Conservation (phyloP, 2,888 invertebrate genomes). For the Spilarctia lutea region DNA sequence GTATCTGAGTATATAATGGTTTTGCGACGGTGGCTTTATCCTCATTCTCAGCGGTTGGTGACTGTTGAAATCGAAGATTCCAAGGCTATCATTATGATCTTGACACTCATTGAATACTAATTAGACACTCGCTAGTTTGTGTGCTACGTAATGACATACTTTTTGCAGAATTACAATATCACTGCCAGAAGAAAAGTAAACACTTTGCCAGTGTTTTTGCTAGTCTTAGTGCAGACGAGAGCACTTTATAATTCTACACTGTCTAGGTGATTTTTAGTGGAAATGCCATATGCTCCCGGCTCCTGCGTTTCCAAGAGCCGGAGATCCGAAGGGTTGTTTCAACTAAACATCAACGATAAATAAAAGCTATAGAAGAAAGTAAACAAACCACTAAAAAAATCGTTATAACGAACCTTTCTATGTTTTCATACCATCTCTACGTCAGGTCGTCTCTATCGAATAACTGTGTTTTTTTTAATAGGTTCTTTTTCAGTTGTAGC, state of each 20-base stretch:
- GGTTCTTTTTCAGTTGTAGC: not conserved
- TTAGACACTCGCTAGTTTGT: slow-evolving; percentile 39
- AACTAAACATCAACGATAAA: too few species aligned
- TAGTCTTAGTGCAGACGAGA: not conserved
- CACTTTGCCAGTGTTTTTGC: not conserved
- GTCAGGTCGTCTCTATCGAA: not conserved
- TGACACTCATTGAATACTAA: slow-evolving; percentile 69
- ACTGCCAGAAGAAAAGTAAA: not conserved
- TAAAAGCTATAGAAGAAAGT: too few species aligned
- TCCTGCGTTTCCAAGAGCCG: too few species aligned
- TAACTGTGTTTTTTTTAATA: not conserved
- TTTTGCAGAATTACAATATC: not conserved
- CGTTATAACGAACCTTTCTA: not conserved
- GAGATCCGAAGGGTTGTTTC: too few species aligned
- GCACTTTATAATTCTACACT: not conserved
- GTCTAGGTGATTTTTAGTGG: too few species aligned
- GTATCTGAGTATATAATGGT: slow-evolving; percentile 36
- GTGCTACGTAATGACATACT: not conserved
- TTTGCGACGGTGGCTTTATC: slow-evolving; percentile 19
- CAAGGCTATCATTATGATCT: slow-evolving; percentile 66
- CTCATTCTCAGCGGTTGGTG: slow-evolving; percentile 21
- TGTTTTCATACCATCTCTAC: not conserved
- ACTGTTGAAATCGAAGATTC: slow-evolving; percentile 64
- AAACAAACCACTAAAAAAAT: not conserved
- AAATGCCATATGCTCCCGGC: too few species aligned